phyloP scores from a whole-genome alignment of 2,113 vertebrate species.

The Macrotus californicus region DNA sequence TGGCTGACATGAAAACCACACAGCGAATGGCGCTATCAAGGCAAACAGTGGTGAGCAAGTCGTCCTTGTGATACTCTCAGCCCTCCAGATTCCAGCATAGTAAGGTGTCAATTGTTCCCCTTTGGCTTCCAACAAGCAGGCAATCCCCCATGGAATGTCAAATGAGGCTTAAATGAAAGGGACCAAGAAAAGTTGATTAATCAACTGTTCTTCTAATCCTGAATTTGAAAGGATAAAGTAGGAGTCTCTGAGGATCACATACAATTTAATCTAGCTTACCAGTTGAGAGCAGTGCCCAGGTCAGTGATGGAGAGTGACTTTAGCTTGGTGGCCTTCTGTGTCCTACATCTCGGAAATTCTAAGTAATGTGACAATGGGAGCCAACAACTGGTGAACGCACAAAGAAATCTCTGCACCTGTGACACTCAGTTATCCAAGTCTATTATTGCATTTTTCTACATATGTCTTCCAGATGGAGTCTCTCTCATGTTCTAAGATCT shows the following conservation, averaged over 20 bases:
- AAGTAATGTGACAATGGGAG: rapidly evolving
- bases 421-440: background rate
- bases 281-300: background rate
- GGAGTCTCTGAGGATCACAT: background rate
- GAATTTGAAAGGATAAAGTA: background rate
- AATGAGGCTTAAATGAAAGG: background rate
- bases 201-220: background rate
- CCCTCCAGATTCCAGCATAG: background rate
- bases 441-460: background rate
- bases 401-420: background rate
- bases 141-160: rapidly evolving
- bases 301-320: background rate
- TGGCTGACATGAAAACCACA: background rate
- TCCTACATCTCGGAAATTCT: background rate
- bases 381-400: too few relatives aligned
- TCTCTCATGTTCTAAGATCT: background rate
- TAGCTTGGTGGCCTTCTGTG: background rate
- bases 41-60: background rate
- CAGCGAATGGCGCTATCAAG: background rate
- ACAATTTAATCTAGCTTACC: background rate
- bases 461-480: background rate
- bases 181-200: too few relatives aligned
- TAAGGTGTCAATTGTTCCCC: too few relatives aligned
- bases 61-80: background rate
- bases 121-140: background rate